phyloP scores from a whole-genome alignment of 2,888 invertebrate species.

The Athalia rosae region DNA sequence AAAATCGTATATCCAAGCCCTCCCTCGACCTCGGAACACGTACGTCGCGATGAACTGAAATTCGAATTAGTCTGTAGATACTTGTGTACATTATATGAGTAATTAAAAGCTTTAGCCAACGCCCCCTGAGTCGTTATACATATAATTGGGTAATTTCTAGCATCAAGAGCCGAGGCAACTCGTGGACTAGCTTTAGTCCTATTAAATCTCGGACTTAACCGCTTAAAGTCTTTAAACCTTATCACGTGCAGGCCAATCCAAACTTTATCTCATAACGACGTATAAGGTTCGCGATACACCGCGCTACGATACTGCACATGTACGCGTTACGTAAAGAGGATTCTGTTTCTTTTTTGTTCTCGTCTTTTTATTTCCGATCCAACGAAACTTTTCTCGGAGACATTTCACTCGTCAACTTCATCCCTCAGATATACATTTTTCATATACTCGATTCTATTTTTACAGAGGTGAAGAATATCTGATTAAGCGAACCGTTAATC shows the following conservation, averaged over 20 bases:
- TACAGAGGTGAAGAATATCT: no score
- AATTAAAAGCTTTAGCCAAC: neutral
- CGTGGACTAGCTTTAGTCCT: neutral
- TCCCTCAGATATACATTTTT: no score
- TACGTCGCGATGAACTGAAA: no score
- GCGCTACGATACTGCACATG: neutral
- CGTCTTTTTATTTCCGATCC: neutral
- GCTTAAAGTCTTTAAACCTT: slow-evolving; percentile 29
- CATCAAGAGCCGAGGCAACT: slow-evolving; percentile 1
- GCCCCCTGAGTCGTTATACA: neutral
- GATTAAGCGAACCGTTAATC: no score
- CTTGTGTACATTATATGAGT: neutral
- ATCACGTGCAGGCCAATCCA: slow-evolving; percentile 20
- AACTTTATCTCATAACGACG: slow-evolving; percentile 8
- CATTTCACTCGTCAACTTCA: no score
- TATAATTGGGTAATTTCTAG: neutral
- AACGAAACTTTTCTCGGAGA: neutral
- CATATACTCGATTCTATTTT: no score
- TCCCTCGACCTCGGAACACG: no score
- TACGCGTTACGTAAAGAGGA: neutral
- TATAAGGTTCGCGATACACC: neutral
- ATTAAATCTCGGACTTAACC: slow-evolving; percentile 33
- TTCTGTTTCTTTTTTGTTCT: neutral
- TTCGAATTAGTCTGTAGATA: no score
- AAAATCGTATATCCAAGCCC: no score